Evolutionary conservation across 2,888 invertebrate species (phyloP), one percentile per base, ranked within the genome.

Genomic region (Tuta absoluta): DNA sequence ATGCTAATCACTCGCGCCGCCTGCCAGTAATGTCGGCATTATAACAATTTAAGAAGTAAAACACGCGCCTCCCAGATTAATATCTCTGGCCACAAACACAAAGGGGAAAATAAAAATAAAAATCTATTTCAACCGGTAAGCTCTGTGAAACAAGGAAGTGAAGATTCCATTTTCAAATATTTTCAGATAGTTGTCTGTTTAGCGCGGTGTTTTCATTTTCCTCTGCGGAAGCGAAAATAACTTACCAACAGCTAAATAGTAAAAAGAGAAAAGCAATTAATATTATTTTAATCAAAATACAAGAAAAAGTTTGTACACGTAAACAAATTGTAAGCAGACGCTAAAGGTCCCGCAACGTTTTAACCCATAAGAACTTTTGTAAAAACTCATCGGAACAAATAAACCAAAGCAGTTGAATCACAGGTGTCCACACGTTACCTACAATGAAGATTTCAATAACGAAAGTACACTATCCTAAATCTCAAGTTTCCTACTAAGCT

Each of bases 31-130:
- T 87, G 89, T 81, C 69, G 75, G 77, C 81, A 86, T 89, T 88
- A 84, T 85, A 86, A 86, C 90, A 89, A 87, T 91, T 89, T 89
- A 91, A 91, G 90, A 90, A 87, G 85, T 89, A 61, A 61, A 61
- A 48, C 61, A 53, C 63, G 63, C 63, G 49, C 53, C 62, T 62
- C 38, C 53, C 23, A 24, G 37, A 62, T 62, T 62, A 62, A 62
- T 62, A 62, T 53, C 33, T 28, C 38, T 53, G 51, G 64, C 64
- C 60, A 53, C 58, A 63, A 58, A 53, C 37, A 60, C 38, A 58
- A 59, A 56, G 23, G 21, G 60, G n/a, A 45, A 61, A n/a, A 48
- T 8, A 49, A 61, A 59, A 41, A 59, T 17, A 38, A 59, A 21
- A 21, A 19, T n/a, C n/a, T 23, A 23, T 14, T 23, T 14, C 23